These are phyloP conservation scores for Tautogolabrus adspersus DNA, from an alignment of 2,113 vertebrate genomes.

Conservation along the genomic window DNA sequence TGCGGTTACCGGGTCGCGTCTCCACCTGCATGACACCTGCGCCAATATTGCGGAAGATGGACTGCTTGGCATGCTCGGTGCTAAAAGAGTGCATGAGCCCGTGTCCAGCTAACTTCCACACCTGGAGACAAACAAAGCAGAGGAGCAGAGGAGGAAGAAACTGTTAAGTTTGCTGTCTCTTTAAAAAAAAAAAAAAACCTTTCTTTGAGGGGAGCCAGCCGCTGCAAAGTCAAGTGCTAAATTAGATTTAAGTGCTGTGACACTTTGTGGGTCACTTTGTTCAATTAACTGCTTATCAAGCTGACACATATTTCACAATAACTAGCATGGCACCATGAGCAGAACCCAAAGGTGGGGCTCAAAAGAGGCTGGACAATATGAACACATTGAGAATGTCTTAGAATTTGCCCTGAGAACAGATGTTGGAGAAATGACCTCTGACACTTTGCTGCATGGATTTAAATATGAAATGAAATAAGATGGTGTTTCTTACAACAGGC, in stretches of 20 bases:
- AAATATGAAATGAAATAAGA: not conserved
- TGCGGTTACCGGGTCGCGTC: slow-evolving; percentile 89
- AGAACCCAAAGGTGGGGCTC: too few species aligned
- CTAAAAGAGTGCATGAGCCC: slow-evolving; percentile 96
- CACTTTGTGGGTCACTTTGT: too few species aligned
- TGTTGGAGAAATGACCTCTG: too few species aligned
- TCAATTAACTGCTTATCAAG: too few species aligned
- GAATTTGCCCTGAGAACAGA: too few species aligned
- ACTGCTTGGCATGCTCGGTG: slow-evolving; percentile 96
- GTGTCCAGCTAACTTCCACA: slow-evolving; percentile 93
- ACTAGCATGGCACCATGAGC: too few species aligned
- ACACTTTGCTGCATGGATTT: not conserved
- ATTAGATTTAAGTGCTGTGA: not conserved
- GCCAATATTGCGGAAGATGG: slow-evolving; percentile 97
- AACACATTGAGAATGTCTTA: too few species aligned
- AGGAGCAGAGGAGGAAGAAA: not conserved
- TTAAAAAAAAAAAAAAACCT: too few species aligned
- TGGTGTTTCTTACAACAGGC: too few species aligned
- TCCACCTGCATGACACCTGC: slow-evolving; percentile 96
- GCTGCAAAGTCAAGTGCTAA: not conserved
- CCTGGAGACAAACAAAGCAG: slow-evolving; percentile 79
- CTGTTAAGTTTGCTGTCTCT: not conserved
- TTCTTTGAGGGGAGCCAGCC: too few species aligned
- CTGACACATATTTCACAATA: too few species aligned
- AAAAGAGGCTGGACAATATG: too few species aligned